Evolutionary conservation across 2,113 vertebrate genomes (phyloP).

Genomic region (Alligator mississippiensis): DNA sequence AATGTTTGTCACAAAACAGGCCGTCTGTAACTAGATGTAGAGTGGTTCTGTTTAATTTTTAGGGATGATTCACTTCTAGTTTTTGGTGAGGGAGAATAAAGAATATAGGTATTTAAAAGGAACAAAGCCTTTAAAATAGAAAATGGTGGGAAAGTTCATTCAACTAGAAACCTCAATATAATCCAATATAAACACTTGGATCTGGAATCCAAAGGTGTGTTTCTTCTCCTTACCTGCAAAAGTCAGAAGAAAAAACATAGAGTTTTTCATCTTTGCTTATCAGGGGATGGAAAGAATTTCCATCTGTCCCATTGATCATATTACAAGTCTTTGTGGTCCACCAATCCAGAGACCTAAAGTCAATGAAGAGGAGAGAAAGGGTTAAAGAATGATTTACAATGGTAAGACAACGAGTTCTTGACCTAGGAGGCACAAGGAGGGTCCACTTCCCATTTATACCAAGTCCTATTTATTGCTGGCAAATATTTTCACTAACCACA

Average conservation of each 20-base stretch:
- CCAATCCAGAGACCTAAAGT: constrained; percentile 85
- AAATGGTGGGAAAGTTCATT: neutral
- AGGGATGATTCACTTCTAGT: neutral
- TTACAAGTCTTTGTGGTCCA: constrained; percentile 91
- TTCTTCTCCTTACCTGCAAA: constrained; percentile 88
- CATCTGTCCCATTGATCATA: constrained; percentile 98
- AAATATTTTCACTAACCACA: neutral
- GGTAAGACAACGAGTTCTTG: neutral
- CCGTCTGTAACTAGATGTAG: neutral
- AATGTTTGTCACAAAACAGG: neutral
- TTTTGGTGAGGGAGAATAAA: neutral
- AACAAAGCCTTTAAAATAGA: neutral
- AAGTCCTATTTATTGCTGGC: neutral
- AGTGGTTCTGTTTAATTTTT: neutral
- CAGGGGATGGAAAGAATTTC: constrained; percentile 90
- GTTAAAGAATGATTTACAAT: neutral
- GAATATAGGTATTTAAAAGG: neutral
- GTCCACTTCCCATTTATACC: neutral
- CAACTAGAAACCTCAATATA: neutral
- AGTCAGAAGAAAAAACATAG: constrained; percentile 93
- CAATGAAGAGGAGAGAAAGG: neutral
- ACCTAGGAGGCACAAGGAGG: neutral
- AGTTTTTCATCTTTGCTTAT: constrained; percentile 87
- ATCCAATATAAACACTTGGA: fast-evolving
- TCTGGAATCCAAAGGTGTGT: neutral